Percentiles rank a stretch among this genome's conserved stretches.
Conservation (phyloP, 2,888 invertebrate genomes). For the Strigamia maritima region DNA sequence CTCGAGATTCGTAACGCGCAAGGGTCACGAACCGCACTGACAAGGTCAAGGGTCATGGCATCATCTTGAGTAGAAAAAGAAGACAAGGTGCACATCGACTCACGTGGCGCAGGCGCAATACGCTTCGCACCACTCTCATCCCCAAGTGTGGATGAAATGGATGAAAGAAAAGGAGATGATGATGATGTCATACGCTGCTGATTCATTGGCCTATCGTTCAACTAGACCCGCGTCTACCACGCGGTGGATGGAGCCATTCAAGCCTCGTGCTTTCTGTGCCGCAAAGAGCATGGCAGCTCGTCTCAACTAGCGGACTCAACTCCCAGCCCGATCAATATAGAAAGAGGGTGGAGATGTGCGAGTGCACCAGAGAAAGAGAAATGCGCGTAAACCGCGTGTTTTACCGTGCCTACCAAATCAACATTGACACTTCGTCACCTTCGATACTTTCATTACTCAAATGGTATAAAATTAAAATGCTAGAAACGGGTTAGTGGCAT, state of each 20-base stretch:
- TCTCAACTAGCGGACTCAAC: slow-evolving; percentile 19
- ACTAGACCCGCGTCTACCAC: neutral
- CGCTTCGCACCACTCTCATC: slow-evolving; percentile 7
- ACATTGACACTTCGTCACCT: slow-evolving; percentile 24
- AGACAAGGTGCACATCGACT: slow-evolving; percentile 38
- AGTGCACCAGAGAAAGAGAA: neutral
- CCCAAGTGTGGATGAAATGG: slow-evolving; percentile 37
- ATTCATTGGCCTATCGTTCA: slow-evolving; percentile 45
- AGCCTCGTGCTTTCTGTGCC: slow-evolving; percentile 14
- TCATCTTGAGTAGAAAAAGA: slow-evolving; percentile 40
- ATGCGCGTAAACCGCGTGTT: slow-evolving; percentile 13
- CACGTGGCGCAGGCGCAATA: slow-evolving; percentile 34
- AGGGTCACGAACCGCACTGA: slow-evolving; percentile 39
- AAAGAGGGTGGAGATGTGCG: slow-evolving; percentile 13
- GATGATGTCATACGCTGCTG: slow-evolving; percentile 46
- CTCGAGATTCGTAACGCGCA: neutral
- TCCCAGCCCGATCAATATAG: slow-evolving; percentile 20
- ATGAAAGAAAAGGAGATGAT: slow-evolving; percentile 43
- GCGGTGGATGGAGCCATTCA: slow-evolving; percentile 15
- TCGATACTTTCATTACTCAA: neutral
- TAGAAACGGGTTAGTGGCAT: neutral
- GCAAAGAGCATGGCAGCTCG: slow-evolving; percentile 1
- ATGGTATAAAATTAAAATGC: neutral
- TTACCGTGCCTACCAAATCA: slow-evolving; percentile 20
- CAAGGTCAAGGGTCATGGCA: slow-evolving; percentile 43